Evolutionary conservation across 2,888 invertebrate genomes (phyloP), one percentile per base, ranked within the genome.

Genomic region (Branchellion lobata): DNA sequence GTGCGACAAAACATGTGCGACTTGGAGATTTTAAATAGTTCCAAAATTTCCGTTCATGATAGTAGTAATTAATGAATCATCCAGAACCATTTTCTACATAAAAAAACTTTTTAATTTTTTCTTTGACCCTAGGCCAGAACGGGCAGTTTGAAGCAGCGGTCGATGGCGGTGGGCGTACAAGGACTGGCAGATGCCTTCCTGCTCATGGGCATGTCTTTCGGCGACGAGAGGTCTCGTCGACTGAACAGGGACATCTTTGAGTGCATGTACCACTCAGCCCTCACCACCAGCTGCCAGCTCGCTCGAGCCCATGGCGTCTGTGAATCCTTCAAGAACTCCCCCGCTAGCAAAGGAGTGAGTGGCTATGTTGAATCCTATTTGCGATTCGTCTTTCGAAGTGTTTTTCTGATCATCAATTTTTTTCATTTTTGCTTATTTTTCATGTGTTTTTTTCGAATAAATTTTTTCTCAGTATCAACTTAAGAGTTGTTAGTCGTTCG

Each of bases 121-220:
- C 24, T 68, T 40, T 18, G 81, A 18, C 82, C 85, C 11, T 83
- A 90, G 88, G 90, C 91, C 0, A 85, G 87, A 81, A 83, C 88
- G 36, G 98, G 97, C 0, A 99, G 98, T 88, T 91, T 92, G 88
- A 91, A 93, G 34, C 90, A 91, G 85, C 87, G 91, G 27, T 91
- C 91, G 0, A 91, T 91, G 83, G 92, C 92, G 57, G 95, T 99
- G 86, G 99, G 99, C 8, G 92, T 99, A 72, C 99, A 99, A 89
- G 99, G 98, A 1, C 89, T 99, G 81, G 99, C 99, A 0, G 99
- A 99, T 89, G 92, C 96, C 21, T 96, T 97, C 87, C 93, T 97
- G 82, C 88, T 96, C 71, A 92, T 98, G 93, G 90, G 96, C 72
- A 91, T 78, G 51, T 81, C 83, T 2, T 83, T 83, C 57, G 83